Evolutionary conservation across 2,797 vertebrate species (phyloP).

Genomic region (Sylvilagus floridanus): DNA sequence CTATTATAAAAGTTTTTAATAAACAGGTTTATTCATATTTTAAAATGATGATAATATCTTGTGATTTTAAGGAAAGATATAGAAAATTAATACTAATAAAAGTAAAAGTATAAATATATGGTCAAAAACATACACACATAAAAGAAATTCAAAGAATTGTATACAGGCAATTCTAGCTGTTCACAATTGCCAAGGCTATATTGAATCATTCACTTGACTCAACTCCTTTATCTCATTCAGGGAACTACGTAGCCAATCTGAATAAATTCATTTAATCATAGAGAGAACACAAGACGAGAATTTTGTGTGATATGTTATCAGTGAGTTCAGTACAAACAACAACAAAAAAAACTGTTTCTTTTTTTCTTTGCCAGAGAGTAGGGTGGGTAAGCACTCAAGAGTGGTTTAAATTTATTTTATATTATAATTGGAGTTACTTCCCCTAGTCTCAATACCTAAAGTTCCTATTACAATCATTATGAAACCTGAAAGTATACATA

Average conservation of each 20-base stretch:
- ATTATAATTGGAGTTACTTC: not conserved
- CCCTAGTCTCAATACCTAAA: not conserved
- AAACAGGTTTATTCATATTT: not conserved
- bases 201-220: not conserved
- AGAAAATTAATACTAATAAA: not conserved
- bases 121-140: not conserved
- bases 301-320: not conserved
- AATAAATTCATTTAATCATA: not conserved
- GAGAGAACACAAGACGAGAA: not conserved
- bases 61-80: constrained; percentile 1
- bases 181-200: not conserved
- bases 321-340: not conserved
- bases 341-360: too few relatives aligned
- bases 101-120: not conserved
- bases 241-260: not conserved
- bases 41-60: not conserved
- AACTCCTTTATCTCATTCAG: not conserved
- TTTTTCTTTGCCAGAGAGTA: not conserved
- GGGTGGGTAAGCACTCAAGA: not conserved
- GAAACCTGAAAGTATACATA: not conserved
- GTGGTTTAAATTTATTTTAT: not conserved
- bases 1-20: not conserved
- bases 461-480: not conserved
- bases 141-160: not conserved
- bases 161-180: not conserved